Conservation (phyloP, 2,113 vertebrate genomes). For the Ictalurus punctatus region DNA sequence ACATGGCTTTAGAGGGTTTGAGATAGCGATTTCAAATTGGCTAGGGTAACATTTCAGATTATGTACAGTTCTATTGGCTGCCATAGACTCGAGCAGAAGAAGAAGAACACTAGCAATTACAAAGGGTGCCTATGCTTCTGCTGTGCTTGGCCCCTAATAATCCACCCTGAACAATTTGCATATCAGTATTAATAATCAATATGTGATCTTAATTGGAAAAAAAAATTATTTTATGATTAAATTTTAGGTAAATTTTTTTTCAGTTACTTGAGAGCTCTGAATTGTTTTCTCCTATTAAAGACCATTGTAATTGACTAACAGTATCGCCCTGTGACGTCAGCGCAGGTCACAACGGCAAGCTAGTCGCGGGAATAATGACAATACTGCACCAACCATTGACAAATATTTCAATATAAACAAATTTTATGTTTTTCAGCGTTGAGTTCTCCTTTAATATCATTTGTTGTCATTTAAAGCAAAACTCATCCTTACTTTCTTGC, state of each 20-base stretch:
- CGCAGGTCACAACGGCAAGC: not conserved
- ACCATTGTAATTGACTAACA: not conserved
- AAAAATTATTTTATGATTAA: not conserved
- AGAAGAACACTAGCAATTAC: too few relatives aligned
- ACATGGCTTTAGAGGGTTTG: too few relatives aligned
- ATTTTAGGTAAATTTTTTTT: not conserved
- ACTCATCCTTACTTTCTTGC: conserved; percentile 5
- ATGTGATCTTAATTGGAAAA: not conserved
- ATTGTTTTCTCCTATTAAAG: not conserved
- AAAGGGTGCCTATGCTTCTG: too few relatives aligned
- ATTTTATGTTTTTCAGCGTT: not conserved
- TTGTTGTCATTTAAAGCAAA: not conserved
- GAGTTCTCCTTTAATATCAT: not conserved
- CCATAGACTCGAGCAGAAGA: too few relatives aligned
- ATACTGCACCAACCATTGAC: not conserved
- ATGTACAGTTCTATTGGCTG: too few relatives aligned
- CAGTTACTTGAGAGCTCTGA: not conserved
- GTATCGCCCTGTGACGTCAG: not conserved
- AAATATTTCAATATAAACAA: not conserved
- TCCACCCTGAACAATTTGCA: not conserved
- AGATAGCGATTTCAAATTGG: too few relatives aligned
- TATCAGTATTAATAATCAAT: not conserved
- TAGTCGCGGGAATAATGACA: not conserved
- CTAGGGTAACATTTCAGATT: too few relatives aligned
- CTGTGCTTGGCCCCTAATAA: not conserved